Percentiles rank a stretch among this genome's conserved stretches.
Conservation (phyloP, 2,888 invertebrate species). For the Cenopis cana region DNA sequence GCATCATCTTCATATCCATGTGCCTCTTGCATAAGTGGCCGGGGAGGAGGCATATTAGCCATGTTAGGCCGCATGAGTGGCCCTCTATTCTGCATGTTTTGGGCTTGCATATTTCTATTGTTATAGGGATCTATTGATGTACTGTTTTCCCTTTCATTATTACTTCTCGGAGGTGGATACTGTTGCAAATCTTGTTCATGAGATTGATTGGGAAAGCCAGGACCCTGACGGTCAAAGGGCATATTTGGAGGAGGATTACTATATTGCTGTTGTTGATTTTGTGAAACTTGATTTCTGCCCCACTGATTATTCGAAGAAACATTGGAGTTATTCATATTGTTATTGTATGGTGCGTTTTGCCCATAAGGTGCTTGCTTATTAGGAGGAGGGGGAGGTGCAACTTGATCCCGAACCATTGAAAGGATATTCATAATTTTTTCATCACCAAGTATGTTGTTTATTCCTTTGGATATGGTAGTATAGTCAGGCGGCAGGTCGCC, state of each 20-base stretch:
- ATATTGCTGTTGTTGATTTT: conserved; percentile 49
- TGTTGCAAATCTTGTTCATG: conserved; percentile 46
- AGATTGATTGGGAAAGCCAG: conserved; percentile 43
- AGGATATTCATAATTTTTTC: conserved; percentile 87
- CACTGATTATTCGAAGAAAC: conserved; percentile 55
- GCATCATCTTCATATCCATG: conserved; percentile 49
- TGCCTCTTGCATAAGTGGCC: conserved; percentile 27
- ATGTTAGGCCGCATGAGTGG: conserved; percentile 48
- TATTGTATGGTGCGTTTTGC: conserved; percentile 19
- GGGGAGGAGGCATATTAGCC: conserved; percentile 44
- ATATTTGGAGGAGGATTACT: conserved; percentile 24
- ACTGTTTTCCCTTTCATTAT: conserved; percentile 51
- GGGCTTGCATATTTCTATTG: conserved; percentile 56
- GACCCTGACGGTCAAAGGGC: conserved; percentile 28
- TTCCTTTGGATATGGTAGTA: conserved; percentile 86
- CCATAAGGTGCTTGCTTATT: conserved; percentile 21
- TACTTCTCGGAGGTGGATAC: conserved; percentile 52
- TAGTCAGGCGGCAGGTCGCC: conserved; percentile 71
- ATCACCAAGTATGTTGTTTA: conserved; percentile 87
- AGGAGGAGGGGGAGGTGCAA: conserved; percentile 10
- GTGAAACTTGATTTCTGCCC: conserved; percentile 56
- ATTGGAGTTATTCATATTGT: conserved; percentile 45
- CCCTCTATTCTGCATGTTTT: conserved; percentile 41
- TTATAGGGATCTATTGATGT: conserved; percentile 57
- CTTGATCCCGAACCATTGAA: conserved; percentile 71